Conservation (phyloP, 2,888 invertebrate genomes). For the Cryptophagus acutangulus region DNA sequence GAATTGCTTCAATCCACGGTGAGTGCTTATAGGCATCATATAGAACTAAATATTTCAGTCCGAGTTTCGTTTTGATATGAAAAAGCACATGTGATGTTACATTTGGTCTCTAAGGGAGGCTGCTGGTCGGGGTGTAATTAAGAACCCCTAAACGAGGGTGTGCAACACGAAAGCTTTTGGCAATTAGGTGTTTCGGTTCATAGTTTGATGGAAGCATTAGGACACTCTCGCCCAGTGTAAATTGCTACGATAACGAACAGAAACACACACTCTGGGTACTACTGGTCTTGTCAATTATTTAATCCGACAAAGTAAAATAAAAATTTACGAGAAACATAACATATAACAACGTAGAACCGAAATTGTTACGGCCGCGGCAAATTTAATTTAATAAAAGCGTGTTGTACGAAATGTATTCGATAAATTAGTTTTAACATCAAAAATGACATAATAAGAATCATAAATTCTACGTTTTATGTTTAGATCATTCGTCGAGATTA, state of each 20-base stretch:
- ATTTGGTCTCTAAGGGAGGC: constrained; percentile 23
- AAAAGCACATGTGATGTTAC: constrained; percentile 24
- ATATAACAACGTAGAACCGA: constrained; percentile 5
- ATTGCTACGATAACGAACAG: constrained; percentile 37
- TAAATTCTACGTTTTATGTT: constrained; percentile 3
- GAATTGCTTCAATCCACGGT: constrained; percentile 17
- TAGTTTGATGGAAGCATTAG: constrained; percentile 42
- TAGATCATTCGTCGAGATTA: background rate
- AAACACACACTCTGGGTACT: constrained; percentile 22
- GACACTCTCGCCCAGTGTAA: constrained; percentile 36
- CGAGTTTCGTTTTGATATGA: constrained; percentile 19
- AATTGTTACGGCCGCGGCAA: too few species aligned
- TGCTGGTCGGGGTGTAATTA: constrained; percentile 36
- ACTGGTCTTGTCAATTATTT: constrained; percentile 34
- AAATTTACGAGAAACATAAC: too few species aligned
- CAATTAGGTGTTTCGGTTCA: constrained; percentile 44
- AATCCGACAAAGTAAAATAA: too few species aligned
- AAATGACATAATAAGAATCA: too few species aligned
- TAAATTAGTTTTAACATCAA: too few species aligned
- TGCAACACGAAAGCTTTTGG: constrained; percentile 45
- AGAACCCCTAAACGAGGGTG: constrained; percentile 38
- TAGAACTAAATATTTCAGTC: constrained; percentile 14
- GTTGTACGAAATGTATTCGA: too few species aligned
- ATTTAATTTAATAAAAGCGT: too few species aligned
- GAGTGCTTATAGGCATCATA: constrained; percentile 19